A percentile compares a stretch with the other conserved stretches of the same genome.
These are phyloP conservation scores for Oreonectes daqikongensis DNA, from an alignment of 2,797 vertebrate genomes.

Conservation along the genomic window DNA sequence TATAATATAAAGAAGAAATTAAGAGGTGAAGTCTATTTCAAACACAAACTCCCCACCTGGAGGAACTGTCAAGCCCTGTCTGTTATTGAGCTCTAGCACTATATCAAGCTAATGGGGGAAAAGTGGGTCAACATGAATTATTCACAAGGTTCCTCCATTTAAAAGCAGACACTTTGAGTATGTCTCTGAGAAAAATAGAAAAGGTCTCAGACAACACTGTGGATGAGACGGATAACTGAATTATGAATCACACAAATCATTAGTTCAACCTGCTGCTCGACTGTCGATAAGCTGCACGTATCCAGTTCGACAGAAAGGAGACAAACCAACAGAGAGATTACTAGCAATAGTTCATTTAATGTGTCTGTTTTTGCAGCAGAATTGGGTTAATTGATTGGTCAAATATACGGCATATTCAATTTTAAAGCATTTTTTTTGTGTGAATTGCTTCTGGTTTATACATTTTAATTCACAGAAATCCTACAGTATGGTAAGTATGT, in stretches of 20 bases:
- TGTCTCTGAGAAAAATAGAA: constrained; percentile 57
- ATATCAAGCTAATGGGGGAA: constrained; percentile 81
- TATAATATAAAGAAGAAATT: constrained; percentile 40
- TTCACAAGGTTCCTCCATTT: constrained; percentile 79
- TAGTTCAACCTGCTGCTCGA: constrained; percentile 38
- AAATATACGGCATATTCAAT: too few relatives aligned
- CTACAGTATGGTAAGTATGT: too few relatives aligned
- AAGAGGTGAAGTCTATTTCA: constrained; percentile 57
- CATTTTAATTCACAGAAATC: too few relatives aligned
- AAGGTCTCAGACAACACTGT: constrained; percentile 51
- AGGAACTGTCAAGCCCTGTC: constrained; percentile 74
- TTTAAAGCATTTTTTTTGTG: too few relatives aligned
- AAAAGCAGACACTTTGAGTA: constrained; percentile 72
- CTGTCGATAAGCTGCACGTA: constrained; percentile 13
- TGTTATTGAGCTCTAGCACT: constrained; percentile 74
- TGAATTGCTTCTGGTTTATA: too few relatives aligned
- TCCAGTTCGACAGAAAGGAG: constrained; percentile 24
- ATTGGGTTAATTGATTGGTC: too few relatives aligned
- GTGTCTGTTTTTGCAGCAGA: too few relatives aligned
- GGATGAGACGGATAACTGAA: constrained; percentile 41
- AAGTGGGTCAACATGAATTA: constrained; percentile 81
- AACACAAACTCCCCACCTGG: constrained; percentile 61
- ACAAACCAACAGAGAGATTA: neutral
- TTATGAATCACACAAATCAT: constrained; percentile 57
- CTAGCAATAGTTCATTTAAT: too few relatives aligned